Conservation (phyloP, 2,113 vertebrate species). For the Nibea coibor region DNA sequence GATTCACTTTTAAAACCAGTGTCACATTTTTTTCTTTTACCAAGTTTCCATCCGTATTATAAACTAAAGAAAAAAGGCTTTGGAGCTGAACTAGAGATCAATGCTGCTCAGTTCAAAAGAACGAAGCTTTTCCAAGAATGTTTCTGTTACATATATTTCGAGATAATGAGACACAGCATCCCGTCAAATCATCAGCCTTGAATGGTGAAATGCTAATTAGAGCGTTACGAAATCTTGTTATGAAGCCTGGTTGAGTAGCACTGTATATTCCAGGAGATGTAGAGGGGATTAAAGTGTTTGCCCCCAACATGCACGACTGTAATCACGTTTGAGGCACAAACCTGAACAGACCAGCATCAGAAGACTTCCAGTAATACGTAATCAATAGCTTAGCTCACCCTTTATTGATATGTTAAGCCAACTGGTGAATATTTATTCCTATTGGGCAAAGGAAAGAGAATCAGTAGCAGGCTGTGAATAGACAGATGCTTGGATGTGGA, state of each 20-base stretch:
- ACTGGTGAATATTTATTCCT: slow-evolving; percentile 22
- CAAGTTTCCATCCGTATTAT: neutral
- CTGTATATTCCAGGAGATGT: slow-evolving; percentile 22
- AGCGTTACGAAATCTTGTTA: slow-evolving; percentile 32
- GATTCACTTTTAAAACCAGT: neutral
- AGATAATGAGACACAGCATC: slow-evolving; percentile 14
- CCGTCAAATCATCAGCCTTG: slow-evolving; percentile 20
- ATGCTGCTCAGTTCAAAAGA: slow-evolving; percentile 9
- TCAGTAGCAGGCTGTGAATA: slow-evolving; percentile 3
- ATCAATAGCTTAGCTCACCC: slow-evolving; percentile 50
- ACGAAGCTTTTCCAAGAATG: neutral
- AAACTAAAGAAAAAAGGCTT: neutral
- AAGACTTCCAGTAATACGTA: slow-evolving; percentile 32
- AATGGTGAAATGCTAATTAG: slow-evolving; percentile 47
- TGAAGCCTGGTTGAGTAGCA: slow-evolving; percentile 3
- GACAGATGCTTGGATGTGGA: neutral
- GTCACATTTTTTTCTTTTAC: too few relatives aligned
- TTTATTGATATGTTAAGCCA: slow-evolving; percentile 30
- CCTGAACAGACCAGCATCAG: slow-evolving; percentile 8
- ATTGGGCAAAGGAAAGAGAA: neutral
- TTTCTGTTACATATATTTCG: neutral
- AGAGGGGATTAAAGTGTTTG: slow-evolving; percentile 28
- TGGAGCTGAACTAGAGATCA: slow-evolving; percentile 7
- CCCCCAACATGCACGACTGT: slow-evolving; percentile 8
- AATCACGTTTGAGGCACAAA: slow-evolving; percentile 5